phyloP scores from a whole-genome alignment of 2,797 vertebrate species.

The Thunnus albacares region DNA sequence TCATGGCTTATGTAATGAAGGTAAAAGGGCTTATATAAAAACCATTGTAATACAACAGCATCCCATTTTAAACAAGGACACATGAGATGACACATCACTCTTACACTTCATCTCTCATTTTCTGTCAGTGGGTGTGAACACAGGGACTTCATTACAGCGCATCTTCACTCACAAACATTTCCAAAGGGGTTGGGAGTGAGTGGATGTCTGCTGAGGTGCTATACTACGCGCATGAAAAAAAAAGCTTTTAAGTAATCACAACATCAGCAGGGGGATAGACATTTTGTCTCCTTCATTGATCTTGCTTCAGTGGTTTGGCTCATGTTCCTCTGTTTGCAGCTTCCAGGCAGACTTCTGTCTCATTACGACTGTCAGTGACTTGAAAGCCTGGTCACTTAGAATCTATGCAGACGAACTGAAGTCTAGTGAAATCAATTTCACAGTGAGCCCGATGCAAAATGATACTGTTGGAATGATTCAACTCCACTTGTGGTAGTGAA shows the following conservation, averaged over 20 bases:
- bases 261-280: background rate
- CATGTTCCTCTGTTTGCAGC: conserved; percentile 7
- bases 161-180: conserved; percentile 2
- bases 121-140: background rate
- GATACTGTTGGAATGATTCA: conserved; percentile 24
- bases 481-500: conserved; percentile 31
- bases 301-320: conserved; percentile 26
- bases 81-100: background rate
- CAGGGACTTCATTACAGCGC: background rate
- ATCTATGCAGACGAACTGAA: conserved; percentile 38
- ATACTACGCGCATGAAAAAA: background rate
- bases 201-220: background rate
- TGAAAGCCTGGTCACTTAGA: conserved; percentile 31
- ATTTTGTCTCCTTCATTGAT: conserved; percentile 31
- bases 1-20: background rate
- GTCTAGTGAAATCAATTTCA: conserved; percentile 64
- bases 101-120: background rate
- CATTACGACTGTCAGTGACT: conserved; percentile 25
- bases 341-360: conserved; percentile 31
- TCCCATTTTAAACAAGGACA: background rate
- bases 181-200: background rate
- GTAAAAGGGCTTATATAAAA: background rate
- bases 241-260: conserved; percentile 20
- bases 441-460: conserved; percentile 39
- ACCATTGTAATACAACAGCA: background rate